Conservation (phyloP, 2,888 invertebrate genomes). For the Hermaeophaga mercurialis region DNA sequence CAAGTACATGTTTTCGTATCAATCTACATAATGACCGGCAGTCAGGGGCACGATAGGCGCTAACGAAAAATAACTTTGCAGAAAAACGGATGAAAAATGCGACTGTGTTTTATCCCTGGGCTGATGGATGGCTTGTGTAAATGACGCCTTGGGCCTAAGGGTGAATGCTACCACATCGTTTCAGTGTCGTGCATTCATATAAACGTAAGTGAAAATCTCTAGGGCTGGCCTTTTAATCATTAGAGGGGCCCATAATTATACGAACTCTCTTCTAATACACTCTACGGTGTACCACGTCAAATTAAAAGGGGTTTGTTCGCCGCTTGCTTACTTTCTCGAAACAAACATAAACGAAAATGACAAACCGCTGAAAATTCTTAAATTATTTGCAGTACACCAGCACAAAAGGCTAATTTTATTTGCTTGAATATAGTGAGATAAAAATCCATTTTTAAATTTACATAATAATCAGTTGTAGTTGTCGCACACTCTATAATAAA, state of each 20-base stretch:
- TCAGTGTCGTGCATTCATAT: conserved; percentile 13
- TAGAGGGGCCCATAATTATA: conserved; percentile 12
- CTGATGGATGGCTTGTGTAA: conserved; percentile 49
- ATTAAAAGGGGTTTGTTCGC: conserved; percentile 7
- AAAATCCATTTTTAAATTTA: too few species aligned
- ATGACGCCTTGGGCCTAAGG: conserved; percentile 47
- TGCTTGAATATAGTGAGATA: too few species aligned
- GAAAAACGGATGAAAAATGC: conserved; percentile 45
- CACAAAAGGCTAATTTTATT: too few species aligned
- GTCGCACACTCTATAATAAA: too few species aligned
- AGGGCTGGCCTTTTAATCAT: conserved; percentile 18
- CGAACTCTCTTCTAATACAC: conserved; percentile 5
- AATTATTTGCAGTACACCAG: too few species aligned
- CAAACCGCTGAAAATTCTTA: background rate
- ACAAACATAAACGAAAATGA: background rate
- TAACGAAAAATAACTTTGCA: conserved; percentile 33
- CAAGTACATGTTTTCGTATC: conserved; percentile 31
- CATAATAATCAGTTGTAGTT: too few species aligned
- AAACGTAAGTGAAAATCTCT: conserved; percentile 17
- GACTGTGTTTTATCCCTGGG: conserved; percentile 43
- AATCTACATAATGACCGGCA: conserved; percentile 43
- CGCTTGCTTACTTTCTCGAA: background rate
- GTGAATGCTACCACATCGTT: conserved; percentile 30
- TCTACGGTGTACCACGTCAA: background rate
- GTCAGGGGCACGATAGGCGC: conserved; percentile 33